phyloP scores from a whole-genome alignment of 2,888 invertebrate genomes.

The Tillus elongatus region DNA sequence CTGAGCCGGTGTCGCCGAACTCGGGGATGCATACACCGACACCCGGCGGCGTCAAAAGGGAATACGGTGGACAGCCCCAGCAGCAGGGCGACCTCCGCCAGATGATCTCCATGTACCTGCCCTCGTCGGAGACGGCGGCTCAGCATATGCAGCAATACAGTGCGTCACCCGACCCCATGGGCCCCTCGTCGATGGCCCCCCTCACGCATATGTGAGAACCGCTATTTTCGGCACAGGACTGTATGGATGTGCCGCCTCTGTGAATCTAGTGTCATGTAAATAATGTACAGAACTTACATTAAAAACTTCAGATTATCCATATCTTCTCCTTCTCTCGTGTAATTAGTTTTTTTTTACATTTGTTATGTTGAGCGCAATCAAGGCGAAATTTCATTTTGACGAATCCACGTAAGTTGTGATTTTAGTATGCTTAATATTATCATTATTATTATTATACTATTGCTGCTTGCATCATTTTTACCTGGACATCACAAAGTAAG shows the following conservation, averaged over 20 bases:
- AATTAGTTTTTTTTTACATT: too few species aligned
- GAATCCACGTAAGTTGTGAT: conserved; percentile 25
- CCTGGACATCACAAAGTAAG: too few species aligned
- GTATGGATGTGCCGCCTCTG: conserved; percentile 39
- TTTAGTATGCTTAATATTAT: too few species aligned
- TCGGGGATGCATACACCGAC: conserved; percentile 51
- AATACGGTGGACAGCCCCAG: conserved; percentile 50
- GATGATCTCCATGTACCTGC: conserved; percentile 71
- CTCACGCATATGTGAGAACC: conserved; percentile 59
- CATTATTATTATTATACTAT: conserved; percentile 10
- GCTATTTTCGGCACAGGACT: conserved; percentile 41
- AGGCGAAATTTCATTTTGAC: conserved; percentile 20
- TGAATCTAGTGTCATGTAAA: conserved; percentile 20
- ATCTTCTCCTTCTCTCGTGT: too few species aligned
- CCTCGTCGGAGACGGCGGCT: conserved; percentile 54
- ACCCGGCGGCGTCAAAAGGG: conserved; percentile 54
- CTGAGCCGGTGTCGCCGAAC: conserved; percentile 78
- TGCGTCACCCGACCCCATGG: conserved; percentile 57
- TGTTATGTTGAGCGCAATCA: too few species aligned
- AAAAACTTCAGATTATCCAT: conserved; percentile 7
- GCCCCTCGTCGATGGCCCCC: conserved; percentile 50
- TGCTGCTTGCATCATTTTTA: too few species aligned
- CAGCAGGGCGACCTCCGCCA: conserved; percentile 54
- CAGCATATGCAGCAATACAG: conserved; percentile 59
- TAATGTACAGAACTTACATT: neutral